phyloP scores from a whole-genome alignment of 37 sponge, comb jelly and placozoan species.

The Cladorhizidae sp. region DNA sequence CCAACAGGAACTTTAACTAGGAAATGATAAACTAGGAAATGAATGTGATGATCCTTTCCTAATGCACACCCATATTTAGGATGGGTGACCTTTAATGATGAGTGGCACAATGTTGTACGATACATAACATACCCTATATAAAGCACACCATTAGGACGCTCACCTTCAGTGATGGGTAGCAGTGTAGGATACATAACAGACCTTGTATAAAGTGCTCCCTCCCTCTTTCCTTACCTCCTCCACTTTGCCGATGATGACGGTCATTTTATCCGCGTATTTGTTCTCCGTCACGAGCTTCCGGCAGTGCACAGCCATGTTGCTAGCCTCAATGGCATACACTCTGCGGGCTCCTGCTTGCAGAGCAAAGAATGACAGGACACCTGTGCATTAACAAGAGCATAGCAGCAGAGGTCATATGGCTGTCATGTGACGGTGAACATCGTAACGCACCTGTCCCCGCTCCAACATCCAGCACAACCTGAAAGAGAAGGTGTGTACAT shows the following conservation, averaged over 20 bases:
- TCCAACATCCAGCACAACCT: conserved; percentile 97
- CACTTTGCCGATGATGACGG: conserved; percentile 88
- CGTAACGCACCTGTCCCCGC: conserved; percentile 82
- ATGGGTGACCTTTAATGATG: no score
- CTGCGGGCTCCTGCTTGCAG: conserved; percentile 87
- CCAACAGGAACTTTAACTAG: no score
- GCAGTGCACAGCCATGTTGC: conserved; percentile 80
- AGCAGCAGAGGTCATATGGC: no score
- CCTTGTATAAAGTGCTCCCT: no score
- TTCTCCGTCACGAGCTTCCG: conserved; percentile 68
- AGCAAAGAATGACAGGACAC: conserved; percentile 95
- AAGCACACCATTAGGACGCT: no score
- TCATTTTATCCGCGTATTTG: conserved; percentile 59
- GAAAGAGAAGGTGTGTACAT: not conserved
- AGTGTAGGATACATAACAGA: no score
- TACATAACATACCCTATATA: no score
- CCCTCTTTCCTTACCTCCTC: conserved; percentile 81
- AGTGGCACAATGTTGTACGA: no score
- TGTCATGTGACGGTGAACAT: not conserved
- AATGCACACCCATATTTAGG: no score
- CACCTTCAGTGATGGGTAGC: no score
- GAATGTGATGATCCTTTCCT: no score
- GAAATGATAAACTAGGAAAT: no score
- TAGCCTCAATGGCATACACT: conserved; percentile 94
- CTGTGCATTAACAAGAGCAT: conserved; percentile 31